Percentiles rank a stretch among this genome's conserved stretches.
These are phyloP conservation scores for Coccyzus lansbergi DNA, from an alignment of 2,797 vertebrate species.

Conservation along the genomic window DNA sequence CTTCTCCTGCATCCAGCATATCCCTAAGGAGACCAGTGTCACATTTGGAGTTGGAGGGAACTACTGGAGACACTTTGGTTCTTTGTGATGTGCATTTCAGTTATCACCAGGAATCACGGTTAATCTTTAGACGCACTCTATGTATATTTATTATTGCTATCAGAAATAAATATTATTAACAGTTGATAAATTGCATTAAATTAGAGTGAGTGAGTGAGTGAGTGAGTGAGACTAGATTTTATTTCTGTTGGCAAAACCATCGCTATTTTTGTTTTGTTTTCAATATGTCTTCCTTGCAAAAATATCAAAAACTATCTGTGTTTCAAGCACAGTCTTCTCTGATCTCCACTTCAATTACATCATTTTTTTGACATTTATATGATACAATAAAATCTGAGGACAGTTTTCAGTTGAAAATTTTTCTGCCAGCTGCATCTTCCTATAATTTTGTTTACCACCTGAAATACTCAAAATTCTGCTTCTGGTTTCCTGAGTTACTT, in stretches of 20 bases:
- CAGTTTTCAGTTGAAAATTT: constrained; percentile 15
- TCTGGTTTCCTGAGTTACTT: background rate
- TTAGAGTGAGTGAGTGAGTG: background rate
- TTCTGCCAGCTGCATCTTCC: background rate
- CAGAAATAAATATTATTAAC: background rate
- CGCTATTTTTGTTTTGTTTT: background rate
- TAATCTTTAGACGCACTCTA: background rate
- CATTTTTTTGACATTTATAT: background rate
- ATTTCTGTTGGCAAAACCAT: background rate
- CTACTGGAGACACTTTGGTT: background rate
- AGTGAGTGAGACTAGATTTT: background rate
- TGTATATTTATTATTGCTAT: background rate
- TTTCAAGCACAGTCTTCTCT: background rate
- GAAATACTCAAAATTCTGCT: background rate
- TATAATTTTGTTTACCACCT: background rate
- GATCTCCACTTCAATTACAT: background rate
- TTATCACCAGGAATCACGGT: background rate
- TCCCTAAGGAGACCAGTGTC: background rate
- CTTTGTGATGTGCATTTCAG: background rate
- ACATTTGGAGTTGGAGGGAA: background rate
- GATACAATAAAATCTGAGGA: background rate
- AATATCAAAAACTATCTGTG: background rate
- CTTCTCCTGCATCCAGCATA: background rate
- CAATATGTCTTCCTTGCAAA: background rate
- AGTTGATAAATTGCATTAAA: background rate